Base-by-base conservation (phyloP, 2,888 invertebrate genomes). In the Leptothorax acervorum region DNA sequence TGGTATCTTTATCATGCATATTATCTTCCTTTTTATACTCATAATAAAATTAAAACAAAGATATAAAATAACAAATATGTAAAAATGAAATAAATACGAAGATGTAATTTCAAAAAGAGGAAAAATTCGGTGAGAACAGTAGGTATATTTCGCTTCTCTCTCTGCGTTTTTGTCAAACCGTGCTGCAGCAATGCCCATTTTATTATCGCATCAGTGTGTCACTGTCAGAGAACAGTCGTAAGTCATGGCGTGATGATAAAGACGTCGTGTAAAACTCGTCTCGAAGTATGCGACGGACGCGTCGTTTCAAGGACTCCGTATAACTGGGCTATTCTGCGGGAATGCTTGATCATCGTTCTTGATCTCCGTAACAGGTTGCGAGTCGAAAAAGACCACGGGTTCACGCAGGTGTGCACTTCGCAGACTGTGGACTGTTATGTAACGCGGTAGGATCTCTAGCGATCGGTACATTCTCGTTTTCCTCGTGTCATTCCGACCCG, bases 401-500 rank as follows among this genome's bases (percentile, higher is more conserved):
- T 78, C 55, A 53, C 68, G 63, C 88, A 91, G 88, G 89, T 91
- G 89, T 66, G 82, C 83, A 85, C 63, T 74, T 73, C 78, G 73
- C 84, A 87, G 83, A 88, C 87, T 88, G 84, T 85, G 86, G 86
- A 89, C 86, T 84, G 76, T 91, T 92, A 88, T 76, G 90, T 87
- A 91, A 92, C 84, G 23, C 42, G 39, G 53, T 81, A 85, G 79
- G 60, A 76, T 86, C 83, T 76, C 76, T 73, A 75, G 68, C 78
- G 75, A 84, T 73, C 84, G 86, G 62, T 63, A 60, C 70, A 73
- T 76, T 42, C 71, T 57, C 51, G 82, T 63, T 87, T 86, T 71
- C 82, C 65, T 63, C 60, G 65, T 78, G 57, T 71, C 71, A 70
- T 48, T 71, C 9, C 75, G 70, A 57, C 55, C 66, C 68, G 48